These are phyloP conservation scores for Rhyacophila evoluta DNA, from an alignment of 2,888 invertebrate genomes.

Conservation along the genomic window DNA sequence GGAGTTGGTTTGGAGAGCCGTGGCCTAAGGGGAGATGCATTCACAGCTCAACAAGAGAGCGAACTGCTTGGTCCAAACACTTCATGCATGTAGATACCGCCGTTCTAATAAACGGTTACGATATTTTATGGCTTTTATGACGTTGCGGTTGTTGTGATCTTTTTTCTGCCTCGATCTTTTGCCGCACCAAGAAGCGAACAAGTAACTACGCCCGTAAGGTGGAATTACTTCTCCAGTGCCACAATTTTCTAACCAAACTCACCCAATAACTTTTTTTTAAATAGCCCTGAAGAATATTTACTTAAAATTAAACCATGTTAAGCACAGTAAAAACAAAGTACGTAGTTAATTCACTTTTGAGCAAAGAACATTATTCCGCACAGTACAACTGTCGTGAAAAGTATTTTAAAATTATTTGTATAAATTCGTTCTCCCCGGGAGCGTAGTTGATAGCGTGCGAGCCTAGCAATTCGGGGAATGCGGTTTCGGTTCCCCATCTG, in stretches of 20 bases:
- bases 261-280: no score
- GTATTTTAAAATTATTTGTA: no score
- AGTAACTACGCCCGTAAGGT: constrained; percentile 15
- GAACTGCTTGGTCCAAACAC: not conserved
- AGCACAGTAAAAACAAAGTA: no score
- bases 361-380: no score
- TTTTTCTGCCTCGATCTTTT: not conserved
- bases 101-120: constrained; percentile 25
- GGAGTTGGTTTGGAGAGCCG: not conserved
- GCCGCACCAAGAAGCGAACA: constrained; percentile 3
- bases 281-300: no score
- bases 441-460: no score
- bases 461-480: no score
- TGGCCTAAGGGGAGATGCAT: not conserved
- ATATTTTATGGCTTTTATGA: constrained; percentile 20
- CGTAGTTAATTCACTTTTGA: no score
- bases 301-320: no score
- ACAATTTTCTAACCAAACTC: not conserved
- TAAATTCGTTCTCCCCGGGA: no score
- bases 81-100: constrained; percentile 16
- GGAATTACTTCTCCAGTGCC: not conserved
- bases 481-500: no score
- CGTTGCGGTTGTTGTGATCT: constrained; percentile 25
- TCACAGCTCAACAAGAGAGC: not conserved
- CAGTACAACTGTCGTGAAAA: no score